Percentiles rank a stretch among this genome's conserved stretches.
phyloP scores from a whole-genome alignment of 2,797 vertebrate species.

The Xiphophorus birchmanni region DNA sequence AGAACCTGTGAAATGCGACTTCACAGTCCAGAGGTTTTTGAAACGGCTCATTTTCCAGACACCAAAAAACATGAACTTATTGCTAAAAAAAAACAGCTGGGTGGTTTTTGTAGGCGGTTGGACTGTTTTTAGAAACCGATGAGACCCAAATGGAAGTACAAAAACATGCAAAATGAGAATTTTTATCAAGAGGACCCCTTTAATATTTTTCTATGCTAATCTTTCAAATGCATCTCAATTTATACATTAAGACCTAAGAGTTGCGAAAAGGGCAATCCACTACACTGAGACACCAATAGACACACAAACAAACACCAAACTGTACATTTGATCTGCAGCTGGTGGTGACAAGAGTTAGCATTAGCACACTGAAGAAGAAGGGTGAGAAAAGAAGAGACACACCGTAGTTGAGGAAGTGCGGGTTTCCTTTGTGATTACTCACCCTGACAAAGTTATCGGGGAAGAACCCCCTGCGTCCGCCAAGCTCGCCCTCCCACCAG shows the following conservation, averaged over 20 bases:
- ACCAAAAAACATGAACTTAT: too few relatives aligned
- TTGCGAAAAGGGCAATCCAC: background rate
- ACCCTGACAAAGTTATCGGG: conserved; percentile 99
- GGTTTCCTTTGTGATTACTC: conserved; percentile 75
- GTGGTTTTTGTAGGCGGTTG: too few relatives aligned
- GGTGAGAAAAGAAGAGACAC: conserved; percentile 3
- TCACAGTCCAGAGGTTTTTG: too few relatives aligned
- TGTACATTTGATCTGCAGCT: conserved; percentile 12
- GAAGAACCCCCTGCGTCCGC: conserved; percentile 96
- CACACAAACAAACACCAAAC: background rate
- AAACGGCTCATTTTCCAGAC: too few relatives aligned
- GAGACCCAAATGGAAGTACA: too few relatives aligned
- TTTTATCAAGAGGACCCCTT: too few relatives aligned
- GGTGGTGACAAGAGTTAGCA: conserved; percentile 1
- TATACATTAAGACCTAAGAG: background rate
- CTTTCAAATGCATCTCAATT: background rate
- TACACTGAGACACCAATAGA: background rate
- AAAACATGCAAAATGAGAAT: too few relatives aligned
- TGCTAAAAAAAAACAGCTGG: too few relatives aligned
- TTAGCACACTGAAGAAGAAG: conserved; percentile 4
- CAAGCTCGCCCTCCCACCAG: conserved; percentile 99
- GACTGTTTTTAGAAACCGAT: too few relatives aligned
- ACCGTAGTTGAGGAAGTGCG: background rate
- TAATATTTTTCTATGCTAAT: background rate
- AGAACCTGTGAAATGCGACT: too few relatives aligned